Evolutionary conservation across 1,140 invertebrate genomes (phyloP).

Genomic region (Diploscapter pachys): DNA sequence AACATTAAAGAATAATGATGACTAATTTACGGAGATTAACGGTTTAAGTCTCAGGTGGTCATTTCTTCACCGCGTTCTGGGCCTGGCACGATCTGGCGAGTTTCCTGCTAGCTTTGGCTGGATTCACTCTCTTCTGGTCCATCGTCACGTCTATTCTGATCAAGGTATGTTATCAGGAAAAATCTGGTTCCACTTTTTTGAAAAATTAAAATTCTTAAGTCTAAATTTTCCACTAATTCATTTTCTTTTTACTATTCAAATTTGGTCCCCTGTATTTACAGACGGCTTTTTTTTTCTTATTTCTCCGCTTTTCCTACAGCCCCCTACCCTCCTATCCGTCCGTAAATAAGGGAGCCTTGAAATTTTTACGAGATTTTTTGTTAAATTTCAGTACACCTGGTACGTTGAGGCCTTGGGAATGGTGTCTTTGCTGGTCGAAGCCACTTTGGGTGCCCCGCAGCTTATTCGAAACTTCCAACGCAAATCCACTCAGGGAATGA

Average conservation of each 20-base stretch:
- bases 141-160: slow-evolving; percentile 82
- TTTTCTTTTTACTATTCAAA: too few relatives aligned
- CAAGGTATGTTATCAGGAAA: slow-evolving; percentile 62
- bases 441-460: slow-evolving; percentile 89
- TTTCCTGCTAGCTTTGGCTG: slow-evolving; percentile 84
- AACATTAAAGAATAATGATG: too few relatives aligned
- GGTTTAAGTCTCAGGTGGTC: slow-evolving; percentile 45
- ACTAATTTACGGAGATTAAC: too few relatives aligned
- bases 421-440: slow-evolving; percentile 88
- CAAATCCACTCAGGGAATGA: slow-evolving; percentile 93
- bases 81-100: slow-evolving; percentile 97
- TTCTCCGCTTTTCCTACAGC: too few relatives aligned
- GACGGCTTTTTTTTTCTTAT: too few relatives aligned
- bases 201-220: too few relatives aligned
- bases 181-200: too few relatives aligned
- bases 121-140: slow-evolving; percentile 77
- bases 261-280: too few relatives aligned
- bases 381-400: slow-evolving; percentile 63
- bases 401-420: slow-evolving; percentile 88
- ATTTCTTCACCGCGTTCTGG: slow-evolving; percentile 78
- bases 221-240: too few relatives aligned
- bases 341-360: too few relatives aligned
- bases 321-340: too few relatives aligned
- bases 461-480: slow-evolving; percentile 81
- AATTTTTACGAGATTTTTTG: slow-evolving; percentile 4